These are phyloP conservation scores for Drosophila ironensis DNA, from an alignment of 1,140 invertebrate genomes.

Conservation along the genomic window DNA sequence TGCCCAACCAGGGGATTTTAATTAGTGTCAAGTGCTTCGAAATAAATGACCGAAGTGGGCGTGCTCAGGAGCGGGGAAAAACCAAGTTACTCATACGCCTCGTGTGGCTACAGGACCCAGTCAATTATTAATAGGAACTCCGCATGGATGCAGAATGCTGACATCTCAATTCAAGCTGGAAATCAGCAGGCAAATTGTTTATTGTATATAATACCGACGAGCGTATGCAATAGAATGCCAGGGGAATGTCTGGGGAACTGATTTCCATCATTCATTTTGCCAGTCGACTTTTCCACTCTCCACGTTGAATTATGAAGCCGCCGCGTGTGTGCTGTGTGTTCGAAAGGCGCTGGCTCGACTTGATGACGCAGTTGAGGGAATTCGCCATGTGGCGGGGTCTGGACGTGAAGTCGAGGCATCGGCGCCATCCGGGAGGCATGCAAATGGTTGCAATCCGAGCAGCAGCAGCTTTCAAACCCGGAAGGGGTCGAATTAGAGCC, in stretches of 20 bases:
- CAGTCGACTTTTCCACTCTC: conserved; percentile 46
- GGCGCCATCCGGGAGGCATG: conserved; percentile 40
- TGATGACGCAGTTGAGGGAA: conserved; percentile 62
- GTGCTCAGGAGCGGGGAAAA: neutral
- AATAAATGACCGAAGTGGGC: conserved; percentile 33
- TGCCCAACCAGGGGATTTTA: conserved; percentile 65
- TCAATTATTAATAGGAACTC: conserved; percentile 65
- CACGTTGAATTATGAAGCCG: conserved; percentile 69
- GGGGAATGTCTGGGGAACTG: conserved; percentile 59
- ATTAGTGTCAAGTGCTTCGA: conserved; percentile 62
- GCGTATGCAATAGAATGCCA: conserved; percentile 53
- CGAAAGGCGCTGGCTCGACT: conserved; percentile 3
- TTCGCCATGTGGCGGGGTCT: no score
- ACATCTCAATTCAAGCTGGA: conserved; percentile 59
- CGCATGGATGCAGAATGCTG: conserved; percentile 50
- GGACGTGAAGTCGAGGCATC: neutral
- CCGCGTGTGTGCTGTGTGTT: neutral
- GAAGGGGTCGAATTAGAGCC: conserved; percentile 20
- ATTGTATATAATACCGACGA: conserved; percentile 50
- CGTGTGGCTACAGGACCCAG: conserved; percentile 33
- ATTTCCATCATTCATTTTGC: conserved; percentile 74
- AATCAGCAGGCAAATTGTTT: conserved; percentile 54
- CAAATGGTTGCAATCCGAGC: conserved; percentile 54
- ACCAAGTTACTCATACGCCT: conserved; percentile 56
- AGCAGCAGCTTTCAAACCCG: neutral